phyloP scores from a whole-genome alignment of 2,888 invertebrate species.

The Hirtodrosophila duncani region DNA sequence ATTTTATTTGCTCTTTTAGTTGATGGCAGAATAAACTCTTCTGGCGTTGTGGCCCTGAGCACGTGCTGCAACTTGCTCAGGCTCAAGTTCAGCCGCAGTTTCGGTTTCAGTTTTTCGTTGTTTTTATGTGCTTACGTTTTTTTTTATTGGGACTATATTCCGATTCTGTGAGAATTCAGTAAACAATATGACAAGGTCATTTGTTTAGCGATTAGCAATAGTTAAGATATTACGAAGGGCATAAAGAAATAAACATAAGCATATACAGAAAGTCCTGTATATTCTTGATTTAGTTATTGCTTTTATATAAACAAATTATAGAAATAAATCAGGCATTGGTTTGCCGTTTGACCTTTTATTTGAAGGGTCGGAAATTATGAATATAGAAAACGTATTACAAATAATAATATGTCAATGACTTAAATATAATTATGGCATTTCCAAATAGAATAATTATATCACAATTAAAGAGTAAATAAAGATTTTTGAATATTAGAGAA shows the following conservation, averaged over 20 bases:
- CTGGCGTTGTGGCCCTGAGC: conserved; percentile 53
- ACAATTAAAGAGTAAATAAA: not conserved
- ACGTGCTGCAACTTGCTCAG: conserved; percentile 51
- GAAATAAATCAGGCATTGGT: no score
- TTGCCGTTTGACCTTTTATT: no score
- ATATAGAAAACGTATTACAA: no score
- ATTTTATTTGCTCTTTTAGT: conserved; percentile 73
- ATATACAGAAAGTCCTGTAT: no score
- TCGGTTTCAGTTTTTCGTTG: conserved; percentile 13
- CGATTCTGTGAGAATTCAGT: conserved; percentile 2
- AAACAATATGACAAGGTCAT: conserved; percentile 51
- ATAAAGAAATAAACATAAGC: no score
- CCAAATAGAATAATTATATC: not conserved
- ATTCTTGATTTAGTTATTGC: no score
- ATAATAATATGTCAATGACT: no score
- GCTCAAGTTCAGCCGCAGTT: no score
- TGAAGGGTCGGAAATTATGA: no score
- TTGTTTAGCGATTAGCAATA: conserved; percentile 25
- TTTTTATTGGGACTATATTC: conserved; percentile 26
- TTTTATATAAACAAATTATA: no score
- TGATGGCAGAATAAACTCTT: conserved; percentile 71
- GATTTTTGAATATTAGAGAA: not conserved
- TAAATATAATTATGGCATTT: no score
- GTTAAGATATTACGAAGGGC: no score
- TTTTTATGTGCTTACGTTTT: conserved; percentile 17